phyloP scores from a whole-genome alignment of 1,140 invertebrate genomes.

The Melitaea cinxia region DNA sequence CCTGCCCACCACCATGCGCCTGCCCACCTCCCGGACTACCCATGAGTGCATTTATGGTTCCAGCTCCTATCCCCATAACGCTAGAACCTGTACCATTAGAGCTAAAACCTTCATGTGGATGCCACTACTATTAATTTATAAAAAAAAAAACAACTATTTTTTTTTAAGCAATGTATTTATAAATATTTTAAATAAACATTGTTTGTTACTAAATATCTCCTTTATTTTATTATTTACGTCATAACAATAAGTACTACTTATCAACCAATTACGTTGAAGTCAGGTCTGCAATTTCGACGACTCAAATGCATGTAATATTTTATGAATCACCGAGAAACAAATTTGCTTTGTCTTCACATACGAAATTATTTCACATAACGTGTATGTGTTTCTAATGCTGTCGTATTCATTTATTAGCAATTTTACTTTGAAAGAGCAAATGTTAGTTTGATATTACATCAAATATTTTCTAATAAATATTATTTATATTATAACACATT shows the following conservation, averaged over 20 bases:
- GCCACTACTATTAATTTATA: constrained; percentile 45
- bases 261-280: constrained; percentile 1
- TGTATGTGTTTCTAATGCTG: no score
- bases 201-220: constrained; percentile 1
- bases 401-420: no score
- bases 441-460: no score
- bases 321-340: background rate
- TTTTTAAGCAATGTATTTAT: constrained; percentile 16
- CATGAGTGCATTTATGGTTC: constrained; percentile 65
- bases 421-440: no score
- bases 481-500: no score
- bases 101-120: constrained; percentile 42
- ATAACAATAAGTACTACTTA: background rate
- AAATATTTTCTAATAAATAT: no score
- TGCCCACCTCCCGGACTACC: constrained; percentile 52
- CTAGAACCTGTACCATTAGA: constrained; percentile 62
- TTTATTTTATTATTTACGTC: background rate
- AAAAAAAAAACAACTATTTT: background rate
- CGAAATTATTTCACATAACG: background rate
- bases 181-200: background rate
- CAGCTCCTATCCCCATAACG: constrained; percentile 58
- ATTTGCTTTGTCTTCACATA: background rate
- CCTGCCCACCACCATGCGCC: constrained; percentile 39
- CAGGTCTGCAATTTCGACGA: background rate
- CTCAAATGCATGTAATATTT: background rate